These are phyloP conservation scores for Rostratula benghalensis DNA, from an alignment of 2,113 vertebrate genomes.

Conservation along the genomic window DNA sequence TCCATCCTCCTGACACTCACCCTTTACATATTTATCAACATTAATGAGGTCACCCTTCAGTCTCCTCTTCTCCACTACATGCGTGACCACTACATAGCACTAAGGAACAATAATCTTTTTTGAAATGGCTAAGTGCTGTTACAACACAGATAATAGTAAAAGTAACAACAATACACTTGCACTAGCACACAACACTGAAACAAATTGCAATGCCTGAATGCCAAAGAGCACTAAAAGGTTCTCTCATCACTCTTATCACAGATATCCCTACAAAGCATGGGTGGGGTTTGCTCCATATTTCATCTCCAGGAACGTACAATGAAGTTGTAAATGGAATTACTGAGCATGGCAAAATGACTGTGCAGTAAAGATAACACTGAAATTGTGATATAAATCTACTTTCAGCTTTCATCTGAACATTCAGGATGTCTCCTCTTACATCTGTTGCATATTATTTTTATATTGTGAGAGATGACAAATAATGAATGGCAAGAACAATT, in stretches of 20 bases:
- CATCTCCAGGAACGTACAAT: background rate
- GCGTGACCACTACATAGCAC: background rate
- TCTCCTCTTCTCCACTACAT: no score
- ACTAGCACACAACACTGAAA: background rate
- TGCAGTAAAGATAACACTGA: background rate
- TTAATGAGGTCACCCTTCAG: no score
- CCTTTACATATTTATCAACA: no score
- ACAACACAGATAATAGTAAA: background rate
- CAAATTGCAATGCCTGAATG: background rate
- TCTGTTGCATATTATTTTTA: background rate
- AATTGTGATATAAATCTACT: background rate
- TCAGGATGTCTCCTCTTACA: background rate
- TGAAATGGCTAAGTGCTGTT: background rate
- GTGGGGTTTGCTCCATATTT: background rate
- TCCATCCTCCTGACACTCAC: no score
- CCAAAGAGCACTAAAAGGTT: background rate
- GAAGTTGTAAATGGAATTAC: background rate
- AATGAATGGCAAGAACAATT: background rate
- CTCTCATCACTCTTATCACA: background rate
- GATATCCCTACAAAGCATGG: fast-evolving
- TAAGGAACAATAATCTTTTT: background rate
- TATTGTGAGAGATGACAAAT: background rate
- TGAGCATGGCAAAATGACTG: background rate
- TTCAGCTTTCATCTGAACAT: background rate
- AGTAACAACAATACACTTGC: background rate